Conservation (phyloP, 2,888 invertebrate species). For the Bruchidius siliquastri region DNA sequence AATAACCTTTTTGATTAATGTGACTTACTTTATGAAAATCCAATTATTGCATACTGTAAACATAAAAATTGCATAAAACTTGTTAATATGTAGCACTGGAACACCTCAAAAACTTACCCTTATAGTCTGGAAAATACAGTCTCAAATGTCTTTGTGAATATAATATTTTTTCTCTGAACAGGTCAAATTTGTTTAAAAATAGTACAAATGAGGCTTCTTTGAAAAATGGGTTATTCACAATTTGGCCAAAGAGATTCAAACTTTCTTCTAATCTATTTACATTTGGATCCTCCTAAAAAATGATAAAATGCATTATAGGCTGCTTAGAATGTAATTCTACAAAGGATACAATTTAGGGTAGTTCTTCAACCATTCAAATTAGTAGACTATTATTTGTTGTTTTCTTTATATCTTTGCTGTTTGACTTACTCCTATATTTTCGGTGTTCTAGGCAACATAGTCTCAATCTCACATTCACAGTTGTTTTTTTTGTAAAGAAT, state of each 20-base stretch:
- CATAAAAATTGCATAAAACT: background rate
- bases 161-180: conserved; percentile 61
- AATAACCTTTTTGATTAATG: no score
- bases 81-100: background rate
- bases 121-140: conserved; percentile 57
- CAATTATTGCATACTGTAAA: background rate
- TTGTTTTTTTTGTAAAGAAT: no score
- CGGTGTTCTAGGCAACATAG: no score
- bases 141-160: conserved; percentile 58
- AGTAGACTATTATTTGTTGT: no score
- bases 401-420: no score
- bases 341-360: no score
- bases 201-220: conserved; percentile 58
- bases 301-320: conserved; percentile 1
- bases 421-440: no score
- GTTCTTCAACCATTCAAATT: background rate
- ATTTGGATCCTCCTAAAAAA: conserved; percentile 54
- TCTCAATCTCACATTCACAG: no score
- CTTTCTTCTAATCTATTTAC: conserved; percentile 62
- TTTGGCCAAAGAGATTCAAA: conserved; percentile 58
- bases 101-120: conserved; percentile 39
- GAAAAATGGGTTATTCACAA: conserved; percentile 62
- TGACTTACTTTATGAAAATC: background rate
- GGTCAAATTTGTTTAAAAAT: conserved; percentile 62
- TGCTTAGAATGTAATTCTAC: no score